A percentile compares a stretch with the other conserved stretches of the same genome.
These are phyloP conservation scores for Nothocercus nigrocapillus DNA, from an alignment of 2,113 vertebrate genomes.

Conservation along the genomic window DNA sequence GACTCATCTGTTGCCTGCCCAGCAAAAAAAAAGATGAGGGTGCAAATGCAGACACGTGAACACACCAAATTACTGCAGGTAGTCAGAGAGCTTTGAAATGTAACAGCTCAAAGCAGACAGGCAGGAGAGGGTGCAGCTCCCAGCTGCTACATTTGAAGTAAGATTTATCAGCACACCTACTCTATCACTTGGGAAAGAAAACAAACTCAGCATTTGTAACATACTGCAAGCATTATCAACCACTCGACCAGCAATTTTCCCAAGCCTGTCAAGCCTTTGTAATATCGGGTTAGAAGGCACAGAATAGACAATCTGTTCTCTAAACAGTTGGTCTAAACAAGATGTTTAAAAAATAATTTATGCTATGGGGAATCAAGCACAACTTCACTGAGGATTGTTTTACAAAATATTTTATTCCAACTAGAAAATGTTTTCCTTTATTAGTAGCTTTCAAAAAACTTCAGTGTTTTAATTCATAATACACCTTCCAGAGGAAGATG, in stretches of 20 bases:
- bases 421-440: not conserved
- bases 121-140: not conserved
- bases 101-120: not conserved
- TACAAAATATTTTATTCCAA: not conserved
- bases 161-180: not conserved
- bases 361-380: not conserved
- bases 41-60: not conserved
- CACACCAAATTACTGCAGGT: not conserved
- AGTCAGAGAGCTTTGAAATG: not conserved
- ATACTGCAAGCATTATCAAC: not conserved
- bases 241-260: not conserved
- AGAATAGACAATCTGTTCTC: not conserved
- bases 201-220: not conserved
- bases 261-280: not conserved
- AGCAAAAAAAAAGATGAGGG: not conserved
- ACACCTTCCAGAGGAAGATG: not conserved
- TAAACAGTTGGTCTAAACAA: not conserved
- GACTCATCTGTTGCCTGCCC: not conserved
- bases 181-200: not conserved
- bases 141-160: not conserved
- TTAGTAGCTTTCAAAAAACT: not conserved
- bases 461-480: not conserved
- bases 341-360: not conserved
- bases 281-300: not conserved
- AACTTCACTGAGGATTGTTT: not conserved